Evolutionary conservation across 2,888 invertebrate species (phyloP).

Genomic region (Polydrusus cervinus): DNA sequence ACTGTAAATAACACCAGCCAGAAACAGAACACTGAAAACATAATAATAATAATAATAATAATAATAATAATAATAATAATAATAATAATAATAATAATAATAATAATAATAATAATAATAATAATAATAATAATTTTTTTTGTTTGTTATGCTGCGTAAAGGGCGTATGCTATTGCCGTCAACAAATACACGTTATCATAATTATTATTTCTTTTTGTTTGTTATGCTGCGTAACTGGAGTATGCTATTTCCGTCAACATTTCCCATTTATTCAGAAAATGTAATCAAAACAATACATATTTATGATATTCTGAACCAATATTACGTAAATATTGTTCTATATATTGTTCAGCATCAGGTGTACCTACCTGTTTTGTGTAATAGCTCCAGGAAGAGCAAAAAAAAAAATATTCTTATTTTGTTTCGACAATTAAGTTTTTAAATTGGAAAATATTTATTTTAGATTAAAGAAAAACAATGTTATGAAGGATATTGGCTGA

Average conservation of each 20-base stretch:
- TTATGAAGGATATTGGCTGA: too few relatives aligned
- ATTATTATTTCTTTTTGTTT: not conserved
- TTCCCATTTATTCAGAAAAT: conserved; percentile 23
- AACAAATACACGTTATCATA: not conserved
- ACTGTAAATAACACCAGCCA: too few relatives aligned
- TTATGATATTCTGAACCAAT: conserved; percentile 8
- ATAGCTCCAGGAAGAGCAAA: not conserved
- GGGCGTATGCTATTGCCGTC: too few relatives aligned
- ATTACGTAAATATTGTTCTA: conserved; percentile 11
- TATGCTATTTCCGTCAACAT: not conserved
- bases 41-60: too few relatives aligned
- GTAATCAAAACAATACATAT: conserved; percentile 31
- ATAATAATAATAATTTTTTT: too few relatives aligned
- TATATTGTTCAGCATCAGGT: not conserved
- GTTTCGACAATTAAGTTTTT: not conserved
- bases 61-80: too few relatives aligned
- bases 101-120: too few relatives aligned
- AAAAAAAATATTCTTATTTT: not conserved
- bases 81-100: too few relatives aligned
- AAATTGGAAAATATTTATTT: not conserved
- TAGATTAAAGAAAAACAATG: not conserved
- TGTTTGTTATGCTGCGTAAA: too few relatives aligned
- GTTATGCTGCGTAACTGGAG: not conserved
- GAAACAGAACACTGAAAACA: too few relatives aligned
- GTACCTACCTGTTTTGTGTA: not conserved